phyloP scores from a whole-genome alignment of 2,797 vertebrate species.

The Megalops cyprinoides region DNA sequence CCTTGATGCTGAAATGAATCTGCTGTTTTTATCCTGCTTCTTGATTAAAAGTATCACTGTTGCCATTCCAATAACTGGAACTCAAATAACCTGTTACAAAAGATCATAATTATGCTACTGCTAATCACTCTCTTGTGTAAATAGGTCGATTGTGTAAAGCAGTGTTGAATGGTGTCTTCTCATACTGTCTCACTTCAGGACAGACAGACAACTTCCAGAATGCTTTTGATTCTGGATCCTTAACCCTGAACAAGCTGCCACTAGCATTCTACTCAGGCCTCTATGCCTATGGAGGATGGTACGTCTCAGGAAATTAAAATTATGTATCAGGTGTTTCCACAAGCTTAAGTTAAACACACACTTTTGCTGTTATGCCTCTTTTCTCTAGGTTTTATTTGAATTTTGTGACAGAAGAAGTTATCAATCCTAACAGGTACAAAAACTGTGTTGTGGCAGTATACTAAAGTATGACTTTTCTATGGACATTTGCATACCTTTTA shows the following conservation, averaged over 20 bases:
- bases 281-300: conserved; percentile 90
- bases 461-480: not conserved
- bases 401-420: conserved; percentile 85
- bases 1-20: too few species aligned
- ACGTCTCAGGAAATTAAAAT: conserved; percentile 44
- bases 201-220: conserved; percentile 82
- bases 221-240: conserved; percentile 74
- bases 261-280: conserved; percentile 89
- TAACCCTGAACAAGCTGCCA: conserved; percentile 79
- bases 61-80: not conserved
- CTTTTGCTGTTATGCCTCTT: conserved; percentile 19
- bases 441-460: not conserved
- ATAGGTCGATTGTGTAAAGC: not conserved
- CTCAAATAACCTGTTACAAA: not conserved
- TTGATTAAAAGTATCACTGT: not conserved
- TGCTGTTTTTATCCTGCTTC: not conserved
- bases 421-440: conserved; percentile 84
- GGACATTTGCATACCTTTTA: not conserved
- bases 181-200: conserved; percentile 62
- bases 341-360: not conserved
- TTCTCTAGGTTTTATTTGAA: conserved; percentile 84
- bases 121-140: not conserved
- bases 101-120: not conserved
- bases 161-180: not conserved
- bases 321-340: not conserved